Evolutionary conservation across 2,113 vertebrate species (phyloP).

Genomic region (Acinonyx jubatus): DNA sequence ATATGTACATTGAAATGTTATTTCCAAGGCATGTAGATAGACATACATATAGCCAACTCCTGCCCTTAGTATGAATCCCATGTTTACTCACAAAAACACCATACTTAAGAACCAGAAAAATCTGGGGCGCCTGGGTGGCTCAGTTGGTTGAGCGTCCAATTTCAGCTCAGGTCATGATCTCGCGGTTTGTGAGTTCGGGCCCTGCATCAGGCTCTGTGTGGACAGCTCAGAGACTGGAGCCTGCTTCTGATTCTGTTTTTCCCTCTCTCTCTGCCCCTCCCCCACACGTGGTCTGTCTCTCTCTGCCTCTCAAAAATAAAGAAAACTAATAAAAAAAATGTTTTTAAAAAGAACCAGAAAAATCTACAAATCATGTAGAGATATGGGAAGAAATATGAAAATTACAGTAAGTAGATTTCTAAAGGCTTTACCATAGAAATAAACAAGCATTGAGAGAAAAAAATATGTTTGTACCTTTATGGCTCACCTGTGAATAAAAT

Average conservation of each 20-base stretch:
- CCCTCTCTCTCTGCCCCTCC: too few species aligned
- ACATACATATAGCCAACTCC: background rate
- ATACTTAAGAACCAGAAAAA: background rate
- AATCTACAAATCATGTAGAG: background rate
- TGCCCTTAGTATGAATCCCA: background rate
- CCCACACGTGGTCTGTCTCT: too few species aligned
- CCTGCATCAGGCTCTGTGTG: too few species aligned
- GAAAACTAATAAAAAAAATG: too few species aligned
- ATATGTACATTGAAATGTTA: background rate
- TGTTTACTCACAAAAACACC: background rate
- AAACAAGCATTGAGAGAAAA: slow-evolving; percentile 42
- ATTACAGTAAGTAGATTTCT: slow-evolving; percentile 2
- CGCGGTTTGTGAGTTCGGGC: too few species aligned
- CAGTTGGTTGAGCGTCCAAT: too few species aligned
- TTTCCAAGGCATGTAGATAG: background rate
- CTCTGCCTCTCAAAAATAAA: too few species aligned
- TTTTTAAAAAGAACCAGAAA: background rate
- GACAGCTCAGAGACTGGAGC: too few species aligned
- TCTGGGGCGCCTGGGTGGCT: background rate
- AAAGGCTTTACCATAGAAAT: slow-evolving; percentile 26
- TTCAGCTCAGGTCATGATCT: too few species aligned
- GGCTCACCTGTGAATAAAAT: background rate
- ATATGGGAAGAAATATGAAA: slow-evolving; percentile 43
- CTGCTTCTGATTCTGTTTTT: too few species aligned
- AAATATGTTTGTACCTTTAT: background rate